Evolutionary conservation across 1,140 invertebrate species (phyloP).

Genomic region (Charaxes varanes): DNA sequence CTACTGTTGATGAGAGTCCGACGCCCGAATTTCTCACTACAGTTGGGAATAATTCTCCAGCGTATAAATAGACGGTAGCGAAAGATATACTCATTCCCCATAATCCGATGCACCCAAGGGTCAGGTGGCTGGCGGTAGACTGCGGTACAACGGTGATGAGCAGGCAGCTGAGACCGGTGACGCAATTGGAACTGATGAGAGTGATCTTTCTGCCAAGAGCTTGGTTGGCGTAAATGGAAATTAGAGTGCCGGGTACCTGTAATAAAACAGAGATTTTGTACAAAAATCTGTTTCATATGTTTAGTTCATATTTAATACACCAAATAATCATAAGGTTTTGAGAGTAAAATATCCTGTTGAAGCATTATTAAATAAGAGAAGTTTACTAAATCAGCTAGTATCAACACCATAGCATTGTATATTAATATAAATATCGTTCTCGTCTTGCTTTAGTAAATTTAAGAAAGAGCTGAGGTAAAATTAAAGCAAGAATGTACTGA

Average conservation of each 20-base stretch:
- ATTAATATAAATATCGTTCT: too few relatives aligned
- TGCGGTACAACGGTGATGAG: constrained; percentile 74
- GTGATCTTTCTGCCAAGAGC: constrained; percentile 79
- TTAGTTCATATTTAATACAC: too few relatives aligned
- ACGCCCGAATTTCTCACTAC: constrained; percentile 76
- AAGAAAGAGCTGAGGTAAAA: too few relatives aligned
- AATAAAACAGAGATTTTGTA: constrained; percentile 26
- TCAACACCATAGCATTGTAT: too few relatives aligned
- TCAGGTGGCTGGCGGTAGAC: constrained; percentile 50
- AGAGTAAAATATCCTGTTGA: too few relatives aligned
- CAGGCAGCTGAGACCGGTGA: constrained; percentile 79
- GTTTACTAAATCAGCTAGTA: too few relatives aligned
- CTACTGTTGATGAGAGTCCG: constrained; percentile 75
- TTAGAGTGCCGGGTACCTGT: constrained; percentile 80
- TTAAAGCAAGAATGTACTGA: too few relatives aligned
- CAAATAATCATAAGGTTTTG: too few relatives aligned
- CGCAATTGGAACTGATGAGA: constrained; percentile 76
- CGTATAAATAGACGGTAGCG: constrained; percentile 76
- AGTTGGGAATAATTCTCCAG: constrained; percentile 77
- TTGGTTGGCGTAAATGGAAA: constrained; percentile 80
- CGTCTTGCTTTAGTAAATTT: too few relatives aligned
- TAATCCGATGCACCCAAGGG: constrained; percentile 77
- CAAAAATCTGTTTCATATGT: too few relatives aligned
- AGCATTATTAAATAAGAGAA: too few relatives aligned
- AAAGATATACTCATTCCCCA: constrained; percentile 76